These are phyloP conservation scores for Eulithis testata DNA, from an alignment of 2,888 invertebrate genomes.

Conservation along the genomic window DNA sequence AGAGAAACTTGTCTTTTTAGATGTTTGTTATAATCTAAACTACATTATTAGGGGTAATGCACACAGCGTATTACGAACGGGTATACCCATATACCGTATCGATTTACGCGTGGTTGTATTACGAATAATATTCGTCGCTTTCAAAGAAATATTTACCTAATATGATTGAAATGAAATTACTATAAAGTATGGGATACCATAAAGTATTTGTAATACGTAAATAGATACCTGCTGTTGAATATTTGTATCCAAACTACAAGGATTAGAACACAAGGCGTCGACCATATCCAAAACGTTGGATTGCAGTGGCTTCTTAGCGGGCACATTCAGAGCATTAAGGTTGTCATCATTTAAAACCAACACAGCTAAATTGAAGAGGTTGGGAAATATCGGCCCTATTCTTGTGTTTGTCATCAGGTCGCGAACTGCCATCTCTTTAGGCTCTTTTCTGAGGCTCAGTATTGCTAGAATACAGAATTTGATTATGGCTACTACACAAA, in stretches of 20 bases:
- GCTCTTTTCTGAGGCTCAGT: conserved; percentile 79
- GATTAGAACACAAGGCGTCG: conserved; percentile 84
- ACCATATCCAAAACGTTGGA: conserved; percentile 83
- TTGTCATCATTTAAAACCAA: conserved; percentile 85
- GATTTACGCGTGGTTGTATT: no score
- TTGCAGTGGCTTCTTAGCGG: conserved; percentile 75
- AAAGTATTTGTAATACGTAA: background rate
- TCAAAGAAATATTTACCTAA: no score
- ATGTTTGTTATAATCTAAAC: background rate
- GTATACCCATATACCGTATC: no score
- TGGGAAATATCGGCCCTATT: conserved; percentile 85
- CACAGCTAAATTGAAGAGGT: conserved; percentile 85
- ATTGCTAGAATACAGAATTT: conserved; percentile 65
- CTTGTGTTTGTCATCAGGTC: conserved; percentile 84
- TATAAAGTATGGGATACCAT: no score
- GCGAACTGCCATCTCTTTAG: conserved; percentile 81
- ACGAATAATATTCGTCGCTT: no score
- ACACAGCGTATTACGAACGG: no score
- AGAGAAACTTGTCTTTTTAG: conserved; percentile 2
- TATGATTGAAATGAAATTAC: no score
- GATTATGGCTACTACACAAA: no score
- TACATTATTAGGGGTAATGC: background rate
- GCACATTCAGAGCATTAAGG: conserved; percentile 75
- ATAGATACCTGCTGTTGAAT: conserved; percentile 81
- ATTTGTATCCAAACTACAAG: conserved; percentile 82